A percentile compares a stretch with the other conserved stretches of the same genome.
Evolutionary conservation across 2,888 invertebrate species (phyloP).

Genomic region (Tethea ocularis): DNA sequence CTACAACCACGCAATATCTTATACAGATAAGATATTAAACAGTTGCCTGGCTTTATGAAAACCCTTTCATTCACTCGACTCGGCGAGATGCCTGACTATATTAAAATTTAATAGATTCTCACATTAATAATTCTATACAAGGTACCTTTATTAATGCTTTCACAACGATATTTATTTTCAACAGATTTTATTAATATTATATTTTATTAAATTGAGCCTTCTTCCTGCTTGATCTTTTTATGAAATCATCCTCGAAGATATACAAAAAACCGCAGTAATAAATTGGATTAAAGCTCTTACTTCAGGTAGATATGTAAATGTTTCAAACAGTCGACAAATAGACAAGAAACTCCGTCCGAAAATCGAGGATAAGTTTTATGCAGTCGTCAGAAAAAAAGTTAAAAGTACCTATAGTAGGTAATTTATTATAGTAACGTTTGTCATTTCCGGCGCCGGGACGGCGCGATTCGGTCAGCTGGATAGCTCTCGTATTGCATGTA

Average conservation of each 20-base stretch:
- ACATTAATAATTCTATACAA: not conserved
- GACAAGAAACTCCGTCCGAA: not conserved
- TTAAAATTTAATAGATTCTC: not conserved
- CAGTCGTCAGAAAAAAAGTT: not conserved
- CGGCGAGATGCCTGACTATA: not conserved
- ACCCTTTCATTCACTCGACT: not conserved
- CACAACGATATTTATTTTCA: not conserved
- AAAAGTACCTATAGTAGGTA: too few relatives aligned
- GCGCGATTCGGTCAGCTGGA: not conserved
- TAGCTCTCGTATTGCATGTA: not conserved
- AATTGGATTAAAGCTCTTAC: too few relatives aligned
- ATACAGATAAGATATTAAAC: not conserved
- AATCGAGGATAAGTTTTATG: not conserved
- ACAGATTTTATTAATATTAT: too few relatives aligned
- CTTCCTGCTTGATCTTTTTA: too few relatives aligned
- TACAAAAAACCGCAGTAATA: too few relatives aligned
- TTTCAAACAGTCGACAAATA: not conserved
- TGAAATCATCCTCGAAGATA: too few relatives aligned
- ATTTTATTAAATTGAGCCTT: too few relatives aligned
- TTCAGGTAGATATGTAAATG: not conserved
- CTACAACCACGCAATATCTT: conserved; percentile 5
- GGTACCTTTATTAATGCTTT: not conserved
- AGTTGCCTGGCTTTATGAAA: not conserved
- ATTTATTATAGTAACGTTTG: not conserved
- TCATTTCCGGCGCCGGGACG: conserved; percentile 1